These are phyloP conservation scores for Adelognathus sp. DNA, from an alignment of 2,888 invertebrate genomes.

Conservation along the genomic window DNA sequence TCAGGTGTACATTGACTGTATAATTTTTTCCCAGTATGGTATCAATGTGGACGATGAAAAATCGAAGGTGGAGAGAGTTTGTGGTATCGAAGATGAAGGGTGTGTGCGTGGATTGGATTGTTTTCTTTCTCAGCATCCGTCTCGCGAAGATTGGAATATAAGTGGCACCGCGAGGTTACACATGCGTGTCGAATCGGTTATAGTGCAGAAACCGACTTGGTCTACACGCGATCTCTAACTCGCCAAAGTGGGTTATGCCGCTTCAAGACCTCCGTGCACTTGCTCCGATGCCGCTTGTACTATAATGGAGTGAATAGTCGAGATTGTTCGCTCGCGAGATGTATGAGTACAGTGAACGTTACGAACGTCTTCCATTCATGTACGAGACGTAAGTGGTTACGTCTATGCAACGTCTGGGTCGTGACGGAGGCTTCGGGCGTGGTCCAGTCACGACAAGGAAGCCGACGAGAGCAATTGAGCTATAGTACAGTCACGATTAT, in stretches of 20 bases:
- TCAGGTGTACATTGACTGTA: too few relatives aligned
- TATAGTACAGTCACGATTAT: neutral
- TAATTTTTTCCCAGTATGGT: too few relatives aligned
- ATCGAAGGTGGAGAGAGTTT: too few relatives aligned
- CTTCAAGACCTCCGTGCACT: slow-evolving; percentile 6
- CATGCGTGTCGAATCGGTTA: neutral
- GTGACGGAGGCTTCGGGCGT: slow-evolving; percentile 16
- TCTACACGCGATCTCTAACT: slow-evolving; percentile 20
- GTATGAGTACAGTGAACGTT: slow-evolving; percentile 8
- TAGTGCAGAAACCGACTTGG: neutral
- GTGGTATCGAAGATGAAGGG: too few relatives aligned
- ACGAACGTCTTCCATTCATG: slow-evolving; percentile 47
- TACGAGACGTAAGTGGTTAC: slow-evolving; percentile 42
- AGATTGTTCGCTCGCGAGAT: slow-evolving; percentile 18
- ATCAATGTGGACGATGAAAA: too few relatives aligned
- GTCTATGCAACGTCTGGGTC: slow-evolving; percentile 48
- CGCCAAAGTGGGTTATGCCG: neutral
- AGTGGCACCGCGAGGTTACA: too few relatives aligned
- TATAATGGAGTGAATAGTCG: slow-evolving; percentile 26
- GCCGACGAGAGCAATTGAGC: neutral
- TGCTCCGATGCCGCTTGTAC: slow-evolving; percentile 1
- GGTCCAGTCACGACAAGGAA: neutral
- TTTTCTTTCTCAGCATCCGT: neutral
- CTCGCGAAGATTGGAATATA: neutral
- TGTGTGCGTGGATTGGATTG: neutral